These are phyloP conservation scores for Choreutis nemorana DNA, from an alignment of 2,888 invertebrate genomes.

Conservation along the genomic window DNA sequence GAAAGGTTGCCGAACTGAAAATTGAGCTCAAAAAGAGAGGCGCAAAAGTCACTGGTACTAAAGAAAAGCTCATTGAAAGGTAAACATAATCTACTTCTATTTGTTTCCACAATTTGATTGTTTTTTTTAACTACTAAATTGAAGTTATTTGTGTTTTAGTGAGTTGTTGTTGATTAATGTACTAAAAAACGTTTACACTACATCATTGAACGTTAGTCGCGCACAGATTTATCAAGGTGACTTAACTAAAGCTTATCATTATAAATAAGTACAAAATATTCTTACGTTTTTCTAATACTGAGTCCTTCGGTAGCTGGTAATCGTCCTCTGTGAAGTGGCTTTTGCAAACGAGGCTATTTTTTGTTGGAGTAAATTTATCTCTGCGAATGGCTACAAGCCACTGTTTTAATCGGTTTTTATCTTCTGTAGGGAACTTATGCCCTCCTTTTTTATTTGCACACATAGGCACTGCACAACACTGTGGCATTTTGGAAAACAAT, in stretches of 20 bases:
- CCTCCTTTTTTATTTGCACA: constrained; percentile 3
- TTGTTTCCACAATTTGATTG: too few species aligned
- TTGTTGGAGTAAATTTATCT: constrained; percentile 6
- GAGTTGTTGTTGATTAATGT: not conserved
- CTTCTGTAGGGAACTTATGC: constrained; percentile 2
- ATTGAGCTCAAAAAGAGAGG: too few species aligned
- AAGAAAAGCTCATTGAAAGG: too few species aligned
- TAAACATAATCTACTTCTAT: too few species aligned
- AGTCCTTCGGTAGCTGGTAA: constrained; percentile 4
- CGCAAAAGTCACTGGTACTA: too few species aligned
- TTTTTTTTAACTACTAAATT: not conserved
- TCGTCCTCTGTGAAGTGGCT: constrained; percentile 1
- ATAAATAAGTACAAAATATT: constrained; percentile 1
- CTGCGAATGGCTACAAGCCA: constrained; percentile 8
- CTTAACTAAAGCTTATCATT: not conserved
- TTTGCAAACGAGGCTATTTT: constrained; percentile 4
- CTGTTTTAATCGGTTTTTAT: constrained; percentile 7
- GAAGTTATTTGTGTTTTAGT: not conserved
- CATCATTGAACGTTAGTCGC: not conserved
- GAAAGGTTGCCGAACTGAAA: too few species aligned
- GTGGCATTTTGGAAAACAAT: constrained; percentile 8
- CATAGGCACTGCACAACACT: constrained; percentile 5
- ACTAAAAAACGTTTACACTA: not conserved
- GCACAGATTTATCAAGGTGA: not conserved
- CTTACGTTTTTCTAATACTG: constrained; percentile 7